Evolutionary conservation across 2,797 vertebrate genomes (phyloP).

Genomic region (Forpus xanthops): DNA sequence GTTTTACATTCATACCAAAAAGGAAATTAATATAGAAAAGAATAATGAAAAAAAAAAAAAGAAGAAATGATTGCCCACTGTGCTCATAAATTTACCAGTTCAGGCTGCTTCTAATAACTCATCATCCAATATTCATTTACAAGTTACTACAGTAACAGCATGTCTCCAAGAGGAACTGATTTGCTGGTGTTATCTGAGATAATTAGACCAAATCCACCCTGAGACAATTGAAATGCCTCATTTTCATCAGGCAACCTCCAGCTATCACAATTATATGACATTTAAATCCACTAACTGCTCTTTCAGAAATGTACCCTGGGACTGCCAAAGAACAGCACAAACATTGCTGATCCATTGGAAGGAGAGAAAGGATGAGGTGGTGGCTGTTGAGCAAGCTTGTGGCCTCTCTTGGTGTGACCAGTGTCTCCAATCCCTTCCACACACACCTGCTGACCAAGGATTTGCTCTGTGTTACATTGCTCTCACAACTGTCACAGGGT

Average conservation of each 20-base stretch:
- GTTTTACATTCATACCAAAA: not conserved
- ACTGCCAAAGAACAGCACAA: not conserved
- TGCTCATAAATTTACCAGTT: conserved; percentile 47
- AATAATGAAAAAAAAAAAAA: not conserved
- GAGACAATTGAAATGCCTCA: conserved; percentile 31
- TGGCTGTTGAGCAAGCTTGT: accelerated
- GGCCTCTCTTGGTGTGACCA: not conserved
- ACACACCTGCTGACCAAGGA: not conserved
- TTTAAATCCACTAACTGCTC: not conserved
- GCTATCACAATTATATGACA: conserved; percentile 16
- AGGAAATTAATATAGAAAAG: conserved; percentile 8
- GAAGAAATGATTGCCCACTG: conserved; percentile 25
- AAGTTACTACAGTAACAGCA: conserved; percentile 65
- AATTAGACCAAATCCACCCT: conserved; percentile 60
- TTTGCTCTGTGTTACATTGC: not conserved
- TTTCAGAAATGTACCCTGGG: not conserved
- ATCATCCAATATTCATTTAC: conserved; percentile 65
- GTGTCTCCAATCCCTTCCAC: not conserved
- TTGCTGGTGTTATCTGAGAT: conserved; percentile 60
- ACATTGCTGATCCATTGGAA: not conserved
- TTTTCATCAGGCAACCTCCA: conserved; percentile 16
- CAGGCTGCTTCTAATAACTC: conserved; percentile 53
- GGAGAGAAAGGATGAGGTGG: not conserved
- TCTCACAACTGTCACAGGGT: not conserved
- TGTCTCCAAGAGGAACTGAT: conserved; percentile 54